Evolutionary conservation across 2,113 vertebrate species (phyloP), one percentile per base, ranked within the genome.

Genomic region (Turdus rufiventris): DNA sequence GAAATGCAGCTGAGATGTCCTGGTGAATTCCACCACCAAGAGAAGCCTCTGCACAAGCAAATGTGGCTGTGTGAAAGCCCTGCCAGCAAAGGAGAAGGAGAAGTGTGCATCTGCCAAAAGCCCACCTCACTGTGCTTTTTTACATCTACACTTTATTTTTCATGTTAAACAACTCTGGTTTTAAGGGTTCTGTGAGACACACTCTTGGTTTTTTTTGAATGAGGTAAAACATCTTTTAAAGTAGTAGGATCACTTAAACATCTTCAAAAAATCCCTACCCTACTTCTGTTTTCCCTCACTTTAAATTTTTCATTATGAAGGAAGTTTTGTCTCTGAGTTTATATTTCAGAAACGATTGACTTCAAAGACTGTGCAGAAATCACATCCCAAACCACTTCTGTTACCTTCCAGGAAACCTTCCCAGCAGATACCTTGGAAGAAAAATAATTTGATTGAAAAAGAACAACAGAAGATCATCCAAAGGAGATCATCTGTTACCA

Each of bases 11-110:
- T 38, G 53, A 63, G 62, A 34, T 4, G 10, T 61, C 65, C 74
- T 33, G 34, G 56, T 56, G 21, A 42, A 71, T 66, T 42, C 88
- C 3, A 3, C 33, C 8, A 28, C 51, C 0, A 0, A 1, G 25
- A 56, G 74, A 71, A 74, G 74, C 31, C 23, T 48, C 77, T 15
- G 14, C 3, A 14, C 31, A 19, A 5, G 47, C 0, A 0, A 5
- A 34, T 1, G 29, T 1, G 14, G 54, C 63, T 72, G 43, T 33
- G n/a, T 26, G 57, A 67, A 63, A 50, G 83, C 50, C 48, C 28
- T 10, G 54, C 72, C 42, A 18, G 50, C 0, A 0, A 47, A 62
- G 84, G 58, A 54, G 63, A 45, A 50, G 65, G 42, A 77, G 47
- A n/a, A 23, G 77, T 7, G 10, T 14, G 56, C 38, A 17, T 40